These are phyloP conservation scores for Lepus americanus DNA, from an alignment of 2,113 vertebrate species.

Conservation along the genomic window DNA sequence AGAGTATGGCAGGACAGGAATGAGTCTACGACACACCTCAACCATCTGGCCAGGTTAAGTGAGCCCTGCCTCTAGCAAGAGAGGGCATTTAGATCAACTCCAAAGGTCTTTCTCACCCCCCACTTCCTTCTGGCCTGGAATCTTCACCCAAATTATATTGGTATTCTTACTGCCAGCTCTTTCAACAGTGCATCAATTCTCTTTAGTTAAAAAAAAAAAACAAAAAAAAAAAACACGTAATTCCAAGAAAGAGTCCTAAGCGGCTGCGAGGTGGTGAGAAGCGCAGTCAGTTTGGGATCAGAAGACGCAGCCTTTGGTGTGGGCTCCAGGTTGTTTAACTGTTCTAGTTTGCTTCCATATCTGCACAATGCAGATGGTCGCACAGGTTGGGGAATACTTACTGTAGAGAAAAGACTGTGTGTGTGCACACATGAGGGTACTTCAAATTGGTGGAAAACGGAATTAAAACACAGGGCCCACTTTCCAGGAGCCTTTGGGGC, in stretches of 20 bases:
- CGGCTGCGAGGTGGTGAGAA: not conserved
- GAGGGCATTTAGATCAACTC: not conserved
- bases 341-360: conserved; percentile 1
- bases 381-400: not conserved
- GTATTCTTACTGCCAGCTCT: not conserved
- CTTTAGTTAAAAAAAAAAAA: conserved; percentile 18
- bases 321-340: not conserved
- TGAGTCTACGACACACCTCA: not conserved
- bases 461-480: too few species aligned
- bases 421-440: too few species aligned
- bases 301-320: not conserved
- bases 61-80: not conserved
- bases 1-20: conserved; percentile 1
- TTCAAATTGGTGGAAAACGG: too few species aligned
- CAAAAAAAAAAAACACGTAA: not conserved
- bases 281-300: conserved; percentile 7
- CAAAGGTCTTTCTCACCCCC: not conserved
- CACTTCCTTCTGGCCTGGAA: not conserved
- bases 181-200: not conserved
- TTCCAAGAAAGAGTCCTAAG: not conserved
- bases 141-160: conserved; percentile 30
- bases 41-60: conserved; percentile 33
- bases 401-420: not conserved
- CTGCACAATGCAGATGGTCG: conserved; percentile 26
- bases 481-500: too few species aligned